phyloP scores from a whole-genome alignment of 2,797 vertebrate genomes.

The Spizella passerina region DNA sequence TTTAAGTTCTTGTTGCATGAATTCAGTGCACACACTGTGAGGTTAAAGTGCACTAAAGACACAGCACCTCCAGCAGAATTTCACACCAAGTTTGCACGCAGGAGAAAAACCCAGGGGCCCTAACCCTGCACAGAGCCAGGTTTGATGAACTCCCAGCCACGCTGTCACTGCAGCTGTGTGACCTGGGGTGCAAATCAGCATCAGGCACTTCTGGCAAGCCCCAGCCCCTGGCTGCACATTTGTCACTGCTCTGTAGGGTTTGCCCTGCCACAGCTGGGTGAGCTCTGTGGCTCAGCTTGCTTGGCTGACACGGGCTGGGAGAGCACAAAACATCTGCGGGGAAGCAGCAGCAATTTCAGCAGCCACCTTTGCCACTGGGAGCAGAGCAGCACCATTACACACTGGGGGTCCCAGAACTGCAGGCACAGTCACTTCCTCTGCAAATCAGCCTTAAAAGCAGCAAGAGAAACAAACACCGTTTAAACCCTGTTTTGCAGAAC shows the following conservation, averaged over 20 bases:
- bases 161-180: background rate
- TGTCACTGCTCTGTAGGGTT: background rate
- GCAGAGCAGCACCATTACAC: background rate
- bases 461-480: background rate
- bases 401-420: background rate
- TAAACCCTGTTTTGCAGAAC: background rate
- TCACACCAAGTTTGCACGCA: background rate
- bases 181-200: background rate
- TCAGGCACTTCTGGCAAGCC: background rate
- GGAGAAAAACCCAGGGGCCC: background rate
- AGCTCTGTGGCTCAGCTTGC: background rate
- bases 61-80: background rate
- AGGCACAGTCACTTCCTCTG: background rate
- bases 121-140: accelerated
- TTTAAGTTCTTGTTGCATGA: background rate
- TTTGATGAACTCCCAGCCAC: accelerated
- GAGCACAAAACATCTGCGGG: background rate
- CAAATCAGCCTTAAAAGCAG: background rate
- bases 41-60: background rate
- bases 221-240: background rate
- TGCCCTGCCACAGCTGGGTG: background rate
- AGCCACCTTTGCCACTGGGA: background rate
- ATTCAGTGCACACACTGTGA: background rate
- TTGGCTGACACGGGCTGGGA: accelerated
- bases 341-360: background rate